phyloP scores from a whole-genome alignment of 2,888 invertebrate species.

The Syrista parreyssii region DNA sequence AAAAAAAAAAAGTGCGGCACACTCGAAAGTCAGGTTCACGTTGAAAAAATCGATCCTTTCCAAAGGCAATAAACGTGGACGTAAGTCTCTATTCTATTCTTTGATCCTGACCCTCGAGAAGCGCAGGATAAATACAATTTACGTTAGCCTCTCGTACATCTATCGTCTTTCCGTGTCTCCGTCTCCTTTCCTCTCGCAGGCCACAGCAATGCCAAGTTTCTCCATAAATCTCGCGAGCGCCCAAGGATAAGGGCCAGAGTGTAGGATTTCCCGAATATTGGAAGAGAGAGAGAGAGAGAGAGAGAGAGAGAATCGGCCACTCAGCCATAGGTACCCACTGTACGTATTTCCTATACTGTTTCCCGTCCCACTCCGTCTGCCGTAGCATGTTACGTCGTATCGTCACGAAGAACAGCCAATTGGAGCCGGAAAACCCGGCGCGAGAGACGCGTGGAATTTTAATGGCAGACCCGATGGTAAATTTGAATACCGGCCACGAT shows the following conservation, averaged over 20 bases:
- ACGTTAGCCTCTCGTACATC: background rate
- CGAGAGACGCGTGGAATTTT: background rate
- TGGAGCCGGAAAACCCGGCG: background rate
- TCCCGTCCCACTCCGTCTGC: background rate
- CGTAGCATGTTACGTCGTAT: background rate
- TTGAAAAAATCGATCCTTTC: background rate
- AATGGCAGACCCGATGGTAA: background rate
- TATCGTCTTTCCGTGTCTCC: background rate
- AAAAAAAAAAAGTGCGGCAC: background rate
- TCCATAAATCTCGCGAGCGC: constrained; percentile 36
- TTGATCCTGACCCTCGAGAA: background rate
- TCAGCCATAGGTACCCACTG: background rate
- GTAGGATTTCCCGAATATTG: constrained; percentile 19
- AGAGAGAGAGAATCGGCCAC: background rate
- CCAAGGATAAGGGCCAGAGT: constrained; percentile 6
- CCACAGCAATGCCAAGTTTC: constrained; percentile 25
- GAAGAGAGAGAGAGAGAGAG: constrained; percentile 18
- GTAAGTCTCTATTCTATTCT: background rate
- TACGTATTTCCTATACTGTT: background rate
- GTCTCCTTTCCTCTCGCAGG: background rate
- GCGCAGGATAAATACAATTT: background rate
- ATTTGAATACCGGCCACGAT: background rate
- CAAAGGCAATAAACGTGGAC: background rate
- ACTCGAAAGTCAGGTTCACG: background rate
- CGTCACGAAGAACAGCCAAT: background rate